phyloP scores from a whole-genome alignment of 2,797 vertebrate genomes.

The Hapalemur alaotrensis region DNA sequence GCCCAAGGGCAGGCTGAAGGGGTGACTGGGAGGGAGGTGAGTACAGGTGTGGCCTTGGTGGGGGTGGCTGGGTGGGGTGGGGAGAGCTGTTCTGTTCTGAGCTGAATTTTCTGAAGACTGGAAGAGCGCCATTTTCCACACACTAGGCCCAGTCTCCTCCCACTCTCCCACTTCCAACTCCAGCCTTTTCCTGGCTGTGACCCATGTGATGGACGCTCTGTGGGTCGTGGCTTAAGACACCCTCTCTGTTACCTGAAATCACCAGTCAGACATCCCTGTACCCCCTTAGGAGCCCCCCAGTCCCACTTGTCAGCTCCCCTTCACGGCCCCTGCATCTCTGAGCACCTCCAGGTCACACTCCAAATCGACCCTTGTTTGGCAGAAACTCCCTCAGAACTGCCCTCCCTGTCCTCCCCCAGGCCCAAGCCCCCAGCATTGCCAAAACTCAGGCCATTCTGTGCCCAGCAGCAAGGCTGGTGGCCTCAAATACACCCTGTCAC shows the following conservation, averaged over 20 bases:
- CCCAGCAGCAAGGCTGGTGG: not conserved
- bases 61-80: not conserved
- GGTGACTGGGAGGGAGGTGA: not conserved
- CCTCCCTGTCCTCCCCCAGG: not conserved
- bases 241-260: not conserved
- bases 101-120: not conserved
- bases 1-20: not conserved
- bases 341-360: not conserved
- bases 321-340: not conserved
- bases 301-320: not conserved
- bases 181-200: not conserved
- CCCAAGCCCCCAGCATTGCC: not conserved
- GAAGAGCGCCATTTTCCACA: not conserved
- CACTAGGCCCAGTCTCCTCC: not conserved
- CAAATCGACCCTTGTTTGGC: not conserved
- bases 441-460: not conserved
- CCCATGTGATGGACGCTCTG: not conserved
- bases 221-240: not conserved
- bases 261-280: not conserved
- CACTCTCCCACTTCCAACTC: not conserved
- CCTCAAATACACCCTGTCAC: not conserved
- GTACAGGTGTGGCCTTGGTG: not conserved
- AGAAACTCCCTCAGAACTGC: not conserved
- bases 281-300: not conserved
- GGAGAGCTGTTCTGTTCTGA: not conserved